These are phyloP conservation scores for Pogoniulus pusillus DNA, from an alignment of 2,797 vertebrate species.

Conservation along the genomic window DNA sequence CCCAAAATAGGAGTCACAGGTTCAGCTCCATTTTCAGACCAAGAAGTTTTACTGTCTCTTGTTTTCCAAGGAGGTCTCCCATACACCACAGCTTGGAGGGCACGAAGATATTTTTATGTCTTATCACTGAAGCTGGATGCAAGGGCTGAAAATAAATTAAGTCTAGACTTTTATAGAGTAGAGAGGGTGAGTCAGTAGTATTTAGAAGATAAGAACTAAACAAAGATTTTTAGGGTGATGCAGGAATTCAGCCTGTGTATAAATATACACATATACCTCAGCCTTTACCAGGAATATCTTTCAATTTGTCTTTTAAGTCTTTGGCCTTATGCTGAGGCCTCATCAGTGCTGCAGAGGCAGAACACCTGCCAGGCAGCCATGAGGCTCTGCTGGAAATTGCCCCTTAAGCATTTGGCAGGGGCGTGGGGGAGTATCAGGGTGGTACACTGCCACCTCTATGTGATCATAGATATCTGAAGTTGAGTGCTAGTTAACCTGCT, in stretches of 20 bases:
- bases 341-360: background rate
- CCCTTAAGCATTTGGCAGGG: fast-evolving
- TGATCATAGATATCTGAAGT: background rate
- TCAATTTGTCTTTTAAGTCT: background rate
- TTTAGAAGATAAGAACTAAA: background rate
- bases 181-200: background rate
- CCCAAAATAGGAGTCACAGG: background rate
- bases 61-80: background rate
- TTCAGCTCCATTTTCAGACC: background rate
- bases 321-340: background rate
- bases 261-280: background rate
- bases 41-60: background rate
- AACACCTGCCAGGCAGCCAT: background rate
- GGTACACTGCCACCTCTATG: fast-evolving
- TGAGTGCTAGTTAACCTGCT: background rate
- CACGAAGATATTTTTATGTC: background rate
- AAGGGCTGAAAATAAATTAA: background rate
- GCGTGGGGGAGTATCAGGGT: fast-evolving
- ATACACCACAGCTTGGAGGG: background rate
- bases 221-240: background rate
- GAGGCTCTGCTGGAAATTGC: background rate
- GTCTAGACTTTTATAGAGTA: background rate
- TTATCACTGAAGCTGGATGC: background rate
- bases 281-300: background rate
- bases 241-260: background rate